These are phyloP conservation scores for Hyles euphorbiae DNA, from an alignment of 1,140 invertebrate species.

Conservation along the genomic window DNA sequence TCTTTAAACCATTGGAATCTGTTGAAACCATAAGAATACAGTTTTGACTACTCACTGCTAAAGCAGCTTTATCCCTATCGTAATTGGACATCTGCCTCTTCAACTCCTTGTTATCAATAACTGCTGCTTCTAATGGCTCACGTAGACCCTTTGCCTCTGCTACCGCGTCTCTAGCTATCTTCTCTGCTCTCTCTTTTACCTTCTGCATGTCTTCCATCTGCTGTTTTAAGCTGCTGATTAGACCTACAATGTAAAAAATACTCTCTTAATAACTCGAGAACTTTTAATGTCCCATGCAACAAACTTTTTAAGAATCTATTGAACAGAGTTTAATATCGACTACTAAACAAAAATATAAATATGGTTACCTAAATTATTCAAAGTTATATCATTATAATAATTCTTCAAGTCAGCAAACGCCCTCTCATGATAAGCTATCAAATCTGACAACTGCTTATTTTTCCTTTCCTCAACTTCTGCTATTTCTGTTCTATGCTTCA, in stretches of 20 bases:
- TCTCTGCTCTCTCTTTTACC: slow-evolving; percentile 85
- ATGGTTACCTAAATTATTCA: slow-evolving; percentile 86
- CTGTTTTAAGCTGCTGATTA: slow-evolving; percentile 79
- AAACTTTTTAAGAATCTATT: not conserved
- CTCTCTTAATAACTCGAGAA: not conserved
- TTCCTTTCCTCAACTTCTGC: slow-evolving; percentile 93
- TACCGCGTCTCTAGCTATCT: slow-evolving; percentile 73
- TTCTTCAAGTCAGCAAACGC: slow-evolving; percentile 92
- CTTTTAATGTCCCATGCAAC: not conserved
- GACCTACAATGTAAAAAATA: slow-evolving; percentile 34
- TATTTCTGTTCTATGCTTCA: slow-evolving; percentile 85
- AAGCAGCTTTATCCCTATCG: slow-evolving; percentile 82
- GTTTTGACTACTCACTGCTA: slow-evolving; percentile 52
- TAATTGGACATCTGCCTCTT: slow-evolving; percentile 86
- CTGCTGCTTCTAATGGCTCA: slow-evolving; percentile 82
- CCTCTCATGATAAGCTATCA: slow-evolving; percentile 89
- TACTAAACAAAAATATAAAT: no score
- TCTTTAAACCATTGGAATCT: not conserved
- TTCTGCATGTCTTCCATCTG: slow-evolving; percentile 90
- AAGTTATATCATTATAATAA: slow-evolving; percentile 95
- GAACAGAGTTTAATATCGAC: no score
- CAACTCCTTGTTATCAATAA: slow-evolving; percentile 80
- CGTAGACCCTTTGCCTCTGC: slow-evolving; percentile 84
- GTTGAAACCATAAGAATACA: not conserved
- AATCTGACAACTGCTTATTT: slow-evolving; percentile 87